Evolutionary conservation across 30 jellyfish, hydroid and myxozoan species (phyloP), one percentile per base, ranked within the genome.

Genomic region (Turritopsis dohrnii): DNA sequence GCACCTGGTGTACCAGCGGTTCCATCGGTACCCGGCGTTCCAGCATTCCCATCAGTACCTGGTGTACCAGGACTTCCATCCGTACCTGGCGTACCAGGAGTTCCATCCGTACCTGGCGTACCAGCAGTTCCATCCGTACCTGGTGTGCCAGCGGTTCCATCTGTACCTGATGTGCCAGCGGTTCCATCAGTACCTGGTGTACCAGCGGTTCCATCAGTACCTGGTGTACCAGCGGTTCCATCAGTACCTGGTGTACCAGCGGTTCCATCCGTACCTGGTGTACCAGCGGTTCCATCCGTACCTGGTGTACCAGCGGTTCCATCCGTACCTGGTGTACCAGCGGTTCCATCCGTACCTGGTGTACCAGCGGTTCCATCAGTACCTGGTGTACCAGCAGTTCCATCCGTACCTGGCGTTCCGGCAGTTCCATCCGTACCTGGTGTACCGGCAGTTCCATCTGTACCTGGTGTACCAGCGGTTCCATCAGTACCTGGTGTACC

Each of bases 321-420:
- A 7, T 29, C 88, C 1, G 16, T 69, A 20, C 54, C 76, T 1
- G 26, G 73, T 19, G 54, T 81, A 26, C 72, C 82, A 4, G 29
- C 88, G 27, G 83, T 83, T 0, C 92, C 92, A 1, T 74, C 84
- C 20, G 76, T 82, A 60, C 83, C 80, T 29, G 8, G 82, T n/a
- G 72, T 82, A 9, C 84, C 92, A 1, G 76, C 92, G 8, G 66
- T 87, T n/a, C 77, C 88, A 30, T 28, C 75, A 16, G 86, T 82
- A 9, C 88, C 92, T 27, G 75, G 83, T 21, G 29, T 82, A 52
- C 83, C 84, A n/a, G 75, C 54, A 17, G 66, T 66, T 21, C 93
- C 93, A 54, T 65, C 81, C 16, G 86, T 85, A 66, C 82, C 95
- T 28, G 81, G 88, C 22, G 80, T 79, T 25, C 54, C 72, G 52